phyloP scores from a whole-genome alignment of 2,888 invertebrate species.

The Eupithecia tripunctaria region DNA sequence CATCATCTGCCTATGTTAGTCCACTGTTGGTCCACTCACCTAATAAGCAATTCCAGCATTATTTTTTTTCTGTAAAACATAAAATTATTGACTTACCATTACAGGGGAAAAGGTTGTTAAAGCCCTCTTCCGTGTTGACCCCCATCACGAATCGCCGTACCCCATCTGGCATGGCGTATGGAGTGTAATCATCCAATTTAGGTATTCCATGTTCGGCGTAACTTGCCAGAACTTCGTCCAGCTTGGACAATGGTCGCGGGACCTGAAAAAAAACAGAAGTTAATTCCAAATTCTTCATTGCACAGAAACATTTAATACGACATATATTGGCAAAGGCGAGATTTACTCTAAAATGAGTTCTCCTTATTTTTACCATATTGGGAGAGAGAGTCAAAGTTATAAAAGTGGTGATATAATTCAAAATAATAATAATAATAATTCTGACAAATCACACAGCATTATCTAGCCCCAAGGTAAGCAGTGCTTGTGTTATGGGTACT shows the following conservation, averaged over 20 bases:
- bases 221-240: not conserved
- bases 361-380: too few relatives aligned
- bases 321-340: too few relatives aligned
- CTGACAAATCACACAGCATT: too few relatives aligned
- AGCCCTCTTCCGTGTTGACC: not conserved
- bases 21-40: not conserved
- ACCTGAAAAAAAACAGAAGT: not conserved
- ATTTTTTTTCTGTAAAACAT: not conserved
- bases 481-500: too few relatives aligned
- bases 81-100: not conserved
- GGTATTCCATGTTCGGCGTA: not conserved
- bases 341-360: too few relatives aligned
- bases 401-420: too few relatives aligned
- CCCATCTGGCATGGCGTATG: not conserved
- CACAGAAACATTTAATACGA: too few relatives aligned
- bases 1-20: not conserved
- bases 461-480: too few relatives aligned
- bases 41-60: too few relatives aligned
- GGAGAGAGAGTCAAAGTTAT: too few relatives aligned
- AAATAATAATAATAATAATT: too few relatives aligned
- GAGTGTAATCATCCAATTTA: rapidly evolving
- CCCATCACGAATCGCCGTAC: not conserved
- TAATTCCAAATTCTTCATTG: too few relatives aligned
- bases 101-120: not conserved
- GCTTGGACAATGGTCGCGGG: not conserved